These are phyloP conservation scores for Nannoperca australis DNA, from an alignment of 2,797 vertebrate genomes.

Conservation along the genomic window DNA sequence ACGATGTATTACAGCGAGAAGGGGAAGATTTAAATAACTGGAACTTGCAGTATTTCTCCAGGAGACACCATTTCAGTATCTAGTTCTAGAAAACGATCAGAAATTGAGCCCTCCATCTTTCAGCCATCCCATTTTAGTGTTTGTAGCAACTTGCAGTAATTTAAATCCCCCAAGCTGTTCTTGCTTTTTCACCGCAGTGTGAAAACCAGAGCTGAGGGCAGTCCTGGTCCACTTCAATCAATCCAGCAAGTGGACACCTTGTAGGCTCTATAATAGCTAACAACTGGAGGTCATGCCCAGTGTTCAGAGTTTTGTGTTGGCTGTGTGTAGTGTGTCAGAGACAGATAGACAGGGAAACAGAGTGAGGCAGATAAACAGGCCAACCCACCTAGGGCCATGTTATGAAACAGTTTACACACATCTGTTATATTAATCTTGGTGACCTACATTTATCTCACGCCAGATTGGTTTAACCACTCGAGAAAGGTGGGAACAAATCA, in stretches of 20 bases:
- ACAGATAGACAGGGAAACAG: neutral
- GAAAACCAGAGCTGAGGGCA: constrained; percentile 18
- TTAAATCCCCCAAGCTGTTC: constrained; percentile 40
- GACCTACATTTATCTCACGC: neutral
- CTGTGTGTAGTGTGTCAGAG: constrained; percentile 7
- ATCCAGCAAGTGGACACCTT: constrained; percentile 32
- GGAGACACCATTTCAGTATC: neutral
- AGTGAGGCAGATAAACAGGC: neutral
- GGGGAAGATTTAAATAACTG: constrained; percentile 7
- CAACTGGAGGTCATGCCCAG: constrained; percentile 21
- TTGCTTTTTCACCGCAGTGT: neutral
- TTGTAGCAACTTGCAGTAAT: constrained; percentile 16
- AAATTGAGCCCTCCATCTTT: constrained; percentile 31
- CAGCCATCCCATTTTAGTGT: neutral
- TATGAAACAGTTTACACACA: neutral
- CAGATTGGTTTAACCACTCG: neutral
- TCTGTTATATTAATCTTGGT: neutral
- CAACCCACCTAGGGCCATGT: neutral
- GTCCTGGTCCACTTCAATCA: constrained; percentile 23
- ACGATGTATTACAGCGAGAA: neutral
- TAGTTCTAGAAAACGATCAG: constrained; percentile 2
- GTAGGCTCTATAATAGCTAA: constrained; percentile 13
- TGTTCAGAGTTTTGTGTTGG: constrained; percentile 3
- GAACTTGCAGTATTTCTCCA: neutral
- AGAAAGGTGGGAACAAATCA: neutral